phyloP scores from a whole-genome alignment of 2,797 vertebrate genomes.

The Xyrichtys novacula region DNA sequence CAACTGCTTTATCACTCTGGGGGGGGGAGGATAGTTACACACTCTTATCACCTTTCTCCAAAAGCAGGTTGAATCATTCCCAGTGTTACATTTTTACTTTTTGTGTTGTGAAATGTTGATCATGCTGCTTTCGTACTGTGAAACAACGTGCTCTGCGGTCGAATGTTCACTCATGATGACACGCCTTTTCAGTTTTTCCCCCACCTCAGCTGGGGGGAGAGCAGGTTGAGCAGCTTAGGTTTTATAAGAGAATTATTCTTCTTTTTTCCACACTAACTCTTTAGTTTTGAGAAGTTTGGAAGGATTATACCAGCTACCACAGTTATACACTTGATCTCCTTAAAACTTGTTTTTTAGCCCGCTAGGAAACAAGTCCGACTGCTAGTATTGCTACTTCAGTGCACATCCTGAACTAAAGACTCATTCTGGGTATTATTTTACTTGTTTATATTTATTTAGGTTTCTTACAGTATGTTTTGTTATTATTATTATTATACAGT shows the following conservation, averaged over 20 bases:
- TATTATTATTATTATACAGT: constrained; percentile 14
- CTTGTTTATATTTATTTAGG: constrained; percentile 41
- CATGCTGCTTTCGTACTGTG: constrained; percentile 56
- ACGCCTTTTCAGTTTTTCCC: constrained; percentile 21
- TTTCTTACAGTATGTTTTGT: constrained; percentile 2
- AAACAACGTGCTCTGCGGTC: constrained; percentile 41
- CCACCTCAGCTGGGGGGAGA: constrained; percentile 19
- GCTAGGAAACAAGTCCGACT: constrained; percentile 40
- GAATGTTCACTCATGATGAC: constrained; percentile 41
- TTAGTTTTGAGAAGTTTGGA: constrained; percentile 31
- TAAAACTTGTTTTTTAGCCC: constrained; percentile 45
- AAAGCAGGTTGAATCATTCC: constrained; percentile 45
- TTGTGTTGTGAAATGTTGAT: constrained; percentile 42
- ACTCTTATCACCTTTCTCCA: constrained; percentile 20
- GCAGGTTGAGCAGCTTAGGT: constrained; percentile 36
- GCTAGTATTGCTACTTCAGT: constrained; percentile 37
- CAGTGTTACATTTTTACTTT: constrained; percentile 53
- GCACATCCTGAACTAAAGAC: constrained; percentile 8
- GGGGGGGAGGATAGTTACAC: constrained; percentile 30
- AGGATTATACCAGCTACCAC: constrained; percentile 14
- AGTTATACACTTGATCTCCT: constrained; percentile 38
- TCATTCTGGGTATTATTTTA: constrained; percentile 36
- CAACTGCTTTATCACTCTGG: constrained; percentile 30
- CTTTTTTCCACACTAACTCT: constrained; percentile 18
- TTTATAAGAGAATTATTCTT: constrained; percentile 21